Evolutionary conservation across 2,113 vertebrate species (phyloP), one percentile per base, ranked within the genome.

Genomic region (Propithecus coquereli): DNA sequence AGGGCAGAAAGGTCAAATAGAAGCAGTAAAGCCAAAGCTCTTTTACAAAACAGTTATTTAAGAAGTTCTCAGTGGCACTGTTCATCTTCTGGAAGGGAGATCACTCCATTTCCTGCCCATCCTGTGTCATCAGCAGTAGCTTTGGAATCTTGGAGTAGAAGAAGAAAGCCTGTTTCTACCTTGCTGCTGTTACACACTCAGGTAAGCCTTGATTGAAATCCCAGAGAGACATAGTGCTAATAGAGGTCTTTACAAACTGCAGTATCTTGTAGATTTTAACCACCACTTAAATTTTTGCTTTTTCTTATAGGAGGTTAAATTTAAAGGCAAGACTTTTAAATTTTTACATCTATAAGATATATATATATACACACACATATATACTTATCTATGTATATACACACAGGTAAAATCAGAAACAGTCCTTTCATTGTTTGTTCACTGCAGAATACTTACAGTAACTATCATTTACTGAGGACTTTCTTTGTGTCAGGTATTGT

Each of bases 151-250:
- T 37, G 82, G 52, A 87, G 12, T 47, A 81, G 22, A 71, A 59
- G 81, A n/a, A 43, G 43, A 59, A 40, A 63, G 47, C 10, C 23
- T 73, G 0, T 47, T n/a, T 66, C 43, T 70, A 2, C 34, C 0
- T 16, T 59, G 40, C 47, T 52, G 12, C 74, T 81, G 34, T 40
- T 54, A 0, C n/a, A 23, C 12, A 0, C 23, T 92, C 95, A 96
- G 97, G 97, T 97, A 98, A 97, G 97, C 47, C 63, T 76, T 25
- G 11, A 43, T 2, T 71, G 63, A 61, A 80, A 91, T 65, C 40
- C 57, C 65, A n/a, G 30, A 73, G 80, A 70, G 47, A 43, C 20
- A 40, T 32, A 10, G n/a, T 37, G 61, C 32, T n/a, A 22, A 27
- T 0, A 73, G 87, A 63, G 50, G 17, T 43, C 22, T 94, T 90